phyloP scores from a whole-genome alignment of 2,888 invertebrate genomes.

The Sympetrum striolatum region DNA sequence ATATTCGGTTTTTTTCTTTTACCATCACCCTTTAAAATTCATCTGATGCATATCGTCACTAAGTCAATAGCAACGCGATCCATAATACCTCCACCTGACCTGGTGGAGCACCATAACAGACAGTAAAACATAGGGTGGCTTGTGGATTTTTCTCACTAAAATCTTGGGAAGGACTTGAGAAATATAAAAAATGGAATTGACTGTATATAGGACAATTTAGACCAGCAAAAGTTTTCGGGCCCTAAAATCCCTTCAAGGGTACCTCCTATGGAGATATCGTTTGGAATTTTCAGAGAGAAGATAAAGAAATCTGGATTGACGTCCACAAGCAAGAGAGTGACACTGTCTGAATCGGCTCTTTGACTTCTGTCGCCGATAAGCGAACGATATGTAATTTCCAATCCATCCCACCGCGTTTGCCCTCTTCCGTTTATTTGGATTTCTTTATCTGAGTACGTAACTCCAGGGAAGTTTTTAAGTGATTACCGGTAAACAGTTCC shows the following conservation, averaged over 20 bases:
- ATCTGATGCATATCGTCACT: no score
- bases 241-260: neutral
- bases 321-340: neutral
- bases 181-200: neutral
- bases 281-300: neutral
- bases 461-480: no score
- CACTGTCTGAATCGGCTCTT: neutral
- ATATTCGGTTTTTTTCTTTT: neutral
- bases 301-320: neutral
- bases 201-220: neutral
- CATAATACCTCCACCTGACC: no score
- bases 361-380: neutral
- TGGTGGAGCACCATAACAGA: no score
- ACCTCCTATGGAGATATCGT: neutral
- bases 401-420: neutral
- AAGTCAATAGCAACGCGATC: no score
- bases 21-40: neutral
- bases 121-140: no score
- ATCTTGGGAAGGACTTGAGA: neutral
- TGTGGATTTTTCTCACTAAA: no score
- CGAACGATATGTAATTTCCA: neutral
- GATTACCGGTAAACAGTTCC: no score
- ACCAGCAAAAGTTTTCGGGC: neutral
- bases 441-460: no score
- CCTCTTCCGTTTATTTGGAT: no score